Evolutionary conservation across 2,113 vertebrate genomes (phyloP), one percentile per base, ranked within the genome.

Genomic region (Hypocryptadius cinnamomeus): DNA sequence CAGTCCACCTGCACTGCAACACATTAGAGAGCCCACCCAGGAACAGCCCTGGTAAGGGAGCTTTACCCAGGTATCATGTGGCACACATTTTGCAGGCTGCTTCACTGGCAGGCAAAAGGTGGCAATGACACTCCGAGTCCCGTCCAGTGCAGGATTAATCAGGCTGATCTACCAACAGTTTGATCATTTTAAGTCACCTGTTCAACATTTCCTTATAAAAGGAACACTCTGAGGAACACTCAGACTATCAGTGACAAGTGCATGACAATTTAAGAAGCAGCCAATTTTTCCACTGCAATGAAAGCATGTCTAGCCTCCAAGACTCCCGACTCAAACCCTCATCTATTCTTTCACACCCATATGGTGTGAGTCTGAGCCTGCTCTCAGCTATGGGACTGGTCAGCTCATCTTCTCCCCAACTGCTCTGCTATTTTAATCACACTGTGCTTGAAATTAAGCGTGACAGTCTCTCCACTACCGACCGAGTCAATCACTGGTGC

Each of bases 371-470:
- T 44, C 81, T 60, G 70, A 94, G 61, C 66, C 79, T 48, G 69
- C 28, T 80, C 31, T 60, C 74, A 79, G 37, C 61, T 82, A 76
- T 4, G 28, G 61, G 44, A 44, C 31, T 16, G 81, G 59, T 53
- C 78, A 89, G 60, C 57, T 79, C 3, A 0, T 47, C 66, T 85
- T 89, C 47, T 80, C 37, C 47, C 72, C 90, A 87, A 89, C 37
- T 82, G 81, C 53, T 87, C 61, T 68, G 87, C 89, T 95, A 89
- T 92, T 95, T 96, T 69, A 89, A 79, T 91, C 91, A 91, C 61
- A 53, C 40, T 80, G 33, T 68, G 73, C 66, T 68, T 84, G 78
- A 85, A 93, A 84, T 71, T 37, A 91, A 40, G 73, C 5, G 1
- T 92, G 60, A 39, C 4, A 4, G 50, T 59, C 86, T 66, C 79